A percentile compares a stretch with the other conserved stretches of the same genome.
Evolutionary conservation across 2,797 vertebrate species (phyloP).

Genomic region (Rhodeus uyekii): DNA sequence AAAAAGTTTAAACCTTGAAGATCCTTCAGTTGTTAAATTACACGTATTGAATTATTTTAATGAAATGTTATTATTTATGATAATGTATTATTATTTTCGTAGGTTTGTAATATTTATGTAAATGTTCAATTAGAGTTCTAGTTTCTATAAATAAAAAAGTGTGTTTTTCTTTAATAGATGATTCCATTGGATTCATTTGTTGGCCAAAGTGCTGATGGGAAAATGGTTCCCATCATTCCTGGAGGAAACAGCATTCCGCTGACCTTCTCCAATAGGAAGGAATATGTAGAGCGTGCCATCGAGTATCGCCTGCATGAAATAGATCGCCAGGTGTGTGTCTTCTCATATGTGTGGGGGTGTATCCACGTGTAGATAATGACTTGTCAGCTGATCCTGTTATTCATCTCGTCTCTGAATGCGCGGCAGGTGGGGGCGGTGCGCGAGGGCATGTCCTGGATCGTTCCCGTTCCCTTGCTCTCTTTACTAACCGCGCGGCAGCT

Average conservation of each 20-base stretch:
- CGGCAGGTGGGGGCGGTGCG: constrained; percentile 79
- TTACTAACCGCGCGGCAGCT: constrained; percentile 82
- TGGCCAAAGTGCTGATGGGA: constrained; percentile 81
- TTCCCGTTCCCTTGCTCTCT: constrained; percentile 81
- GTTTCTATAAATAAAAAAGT: background rate
- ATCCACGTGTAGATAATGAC: background rate
- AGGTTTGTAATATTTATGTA: background rate
- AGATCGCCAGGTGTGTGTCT: constrained; percentile 75
- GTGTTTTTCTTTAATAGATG: constrained; percentile 69
- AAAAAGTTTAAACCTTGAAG: background rate
- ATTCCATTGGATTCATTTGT: constrained; percentile 83
- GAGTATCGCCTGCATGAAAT: constrained; percentile 82
- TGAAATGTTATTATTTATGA: background rate
- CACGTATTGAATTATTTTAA: background rate
- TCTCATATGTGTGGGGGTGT: background rate
- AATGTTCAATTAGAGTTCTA: background rate
- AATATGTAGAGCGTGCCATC: constrained; percentile 80
- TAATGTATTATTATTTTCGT: background rate
- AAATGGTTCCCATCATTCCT: constrained; percentile 78
- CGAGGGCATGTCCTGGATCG: constrained; percentile 84
- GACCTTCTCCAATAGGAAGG: constrained; percentile 77
- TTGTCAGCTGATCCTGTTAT: constrained; percentile 6
- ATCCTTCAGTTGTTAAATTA: background rate
- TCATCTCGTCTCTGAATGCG: background rate
- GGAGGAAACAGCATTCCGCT: constrained; percentile 80